phyloP scores from a whole-genome alignment of 2,113 vertebrate genomes.

The Amazona guildingii region DNA sequence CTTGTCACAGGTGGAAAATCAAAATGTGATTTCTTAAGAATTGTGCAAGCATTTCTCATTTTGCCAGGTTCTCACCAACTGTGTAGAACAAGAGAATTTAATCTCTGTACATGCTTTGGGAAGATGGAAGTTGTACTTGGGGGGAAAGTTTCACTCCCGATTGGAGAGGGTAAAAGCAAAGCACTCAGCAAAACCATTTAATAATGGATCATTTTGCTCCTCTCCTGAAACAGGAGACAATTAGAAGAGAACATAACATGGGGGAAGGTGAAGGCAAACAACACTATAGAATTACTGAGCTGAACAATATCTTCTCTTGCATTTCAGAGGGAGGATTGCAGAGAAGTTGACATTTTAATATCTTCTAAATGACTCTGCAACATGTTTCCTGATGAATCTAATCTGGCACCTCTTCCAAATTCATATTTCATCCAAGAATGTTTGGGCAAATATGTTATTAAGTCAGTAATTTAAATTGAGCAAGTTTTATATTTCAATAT shows the following conservation, averaged over 20 bases:
- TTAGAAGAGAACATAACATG: not conserved
- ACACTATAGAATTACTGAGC: not conserved
- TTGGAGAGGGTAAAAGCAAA: not conserved
- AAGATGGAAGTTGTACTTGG: not conserved
- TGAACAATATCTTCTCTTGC: slow-evolving; percentile 5
- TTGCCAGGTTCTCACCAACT: not conserved
- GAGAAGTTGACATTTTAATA: slow-evolving; percentile 56
- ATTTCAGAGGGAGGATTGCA: slow-evolving; percentile 8
- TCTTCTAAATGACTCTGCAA: slow-evolving; percentile 51
- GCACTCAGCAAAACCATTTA: not conserved
- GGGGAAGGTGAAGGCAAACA: not conserved
- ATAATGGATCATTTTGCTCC: not conserved
- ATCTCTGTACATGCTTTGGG: not conserved
- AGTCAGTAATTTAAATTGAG: slow-evolving; percentile 18
- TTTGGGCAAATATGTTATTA: slow-evolving; percentile 36
- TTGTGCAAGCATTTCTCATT: not conserved
- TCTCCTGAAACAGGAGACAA: not conserved
- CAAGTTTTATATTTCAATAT: slow-evolving; percentile 24
- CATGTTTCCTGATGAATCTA: slow-evolving; percentile 55
- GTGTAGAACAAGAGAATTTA: not conserved
- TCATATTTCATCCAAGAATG: slow-evolving; percentile 34
- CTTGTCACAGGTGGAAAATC: not conserved
- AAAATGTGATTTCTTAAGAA: not conserved
- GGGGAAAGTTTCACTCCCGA: not conserved
- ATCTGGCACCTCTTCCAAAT: slow-evolving; percentile 2